These are phyloP conservation scores for Pristionchus japonicus DNA, from an alignment of 2,888 invertebrate species.

Conservation along the genomic window DNA sequence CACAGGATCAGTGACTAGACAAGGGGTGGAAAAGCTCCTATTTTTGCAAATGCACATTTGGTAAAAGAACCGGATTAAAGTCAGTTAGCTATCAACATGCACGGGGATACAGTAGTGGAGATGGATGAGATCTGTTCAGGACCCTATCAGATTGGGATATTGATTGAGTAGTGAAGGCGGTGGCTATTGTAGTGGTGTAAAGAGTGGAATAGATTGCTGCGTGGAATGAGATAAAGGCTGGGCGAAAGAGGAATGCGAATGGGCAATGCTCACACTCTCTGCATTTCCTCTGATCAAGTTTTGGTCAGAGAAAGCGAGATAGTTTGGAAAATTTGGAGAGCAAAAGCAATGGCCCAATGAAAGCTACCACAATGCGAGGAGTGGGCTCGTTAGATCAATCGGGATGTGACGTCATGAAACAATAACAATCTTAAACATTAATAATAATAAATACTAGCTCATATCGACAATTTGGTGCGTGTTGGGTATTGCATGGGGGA, in stretches of 20 bases:
- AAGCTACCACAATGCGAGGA: background rate
- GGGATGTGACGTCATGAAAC: background rate
- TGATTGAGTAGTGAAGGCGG: background rate
- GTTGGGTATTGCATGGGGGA: background rate
- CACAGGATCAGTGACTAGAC: constrained; percentile 8
- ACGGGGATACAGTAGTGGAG: background rate
- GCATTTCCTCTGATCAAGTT: no score
- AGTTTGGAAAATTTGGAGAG: background rate
- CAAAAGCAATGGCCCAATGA: background rate
- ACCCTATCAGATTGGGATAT: background rate
- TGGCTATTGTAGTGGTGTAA: background rate
- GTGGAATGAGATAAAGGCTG: background rate
- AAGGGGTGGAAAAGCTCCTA: background rate
- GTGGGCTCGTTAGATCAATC: background rate
- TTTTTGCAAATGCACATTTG: constrained; percentile 10
- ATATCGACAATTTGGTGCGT: background rate
- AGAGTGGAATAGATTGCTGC: background rate
- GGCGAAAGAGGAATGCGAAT: background rate
- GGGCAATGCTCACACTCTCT: background rate
- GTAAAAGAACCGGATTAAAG: background rate
- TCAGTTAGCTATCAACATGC: constrained; percentile 13
- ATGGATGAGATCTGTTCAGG: background rate
- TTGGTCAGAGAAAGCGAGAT: background rate
- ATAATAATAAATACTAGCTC: constrained; percentile 31
- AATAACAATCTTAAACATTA: background rate